Evolutionary conservation across 2,888 invertebrate genomes (phyloP), one percentile per base, ranked within the genome.

Genomic region (Dicyrtoma fusca): DNA sequence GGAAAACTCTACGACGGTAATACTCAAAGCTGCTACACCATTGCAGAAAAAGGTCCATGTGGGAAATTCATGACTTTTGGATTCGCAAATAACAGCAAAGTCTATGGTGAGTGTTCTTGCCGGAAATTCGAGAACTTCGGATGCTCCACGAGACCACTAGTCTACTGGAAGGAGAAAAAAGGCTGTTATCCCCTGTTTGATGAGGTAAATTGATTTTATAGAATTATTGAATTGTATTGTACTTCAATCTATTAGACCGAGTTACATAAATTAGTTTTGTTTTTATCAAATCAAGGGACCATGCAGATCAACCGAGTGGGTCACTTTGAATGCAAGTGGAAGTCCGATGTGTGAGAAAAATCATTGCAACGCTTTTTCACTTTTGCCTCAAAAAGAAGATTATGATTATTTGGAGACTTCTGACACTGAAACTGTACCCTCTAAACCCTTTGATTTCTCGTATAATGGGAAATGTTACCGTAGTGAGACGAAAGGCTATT

Each of bases 401-500:
- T 26, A 59, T 13, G n/a, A 5, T 34, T n/a, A n/a, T n/a, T n/a
- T n/a, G n/a, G n/a, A n/a, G n/a, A n/a, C n/a, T n/a, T n/a, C n/a
- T n/a, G n/a, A n/a, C n/a, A n/a, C 34, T 34, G 21, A 55, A 19
- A 19, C 13, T 5, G 21, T 17, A 26, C 34, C 49, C 25, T 17
- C 65, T 49, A 11, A 14, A 42, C 17, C 13, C 25, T 53, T 66
- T 42, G 25, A 23, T 17, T 68, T 68, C n/a, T 19, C 44, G 0
- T 23, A 68, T 17, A 23, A 68, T 4, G 68, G 68, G 47, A 68
- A 44, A 45, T 68, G 68, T 45, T 45, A 68, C 19, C 14, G n/a
- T 1, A 57, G 57, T 5, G n/a, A 42, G 17, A 47, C 45, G 14
- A 44, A 47, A 47, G 68, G n/a, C 1, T 68, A 44, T 45, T 68